A percentile compares a stretch with the other conserved stretches of the same genome.
phyloP scores from a whole-genome alignment of 2,888 invertebrate species.

The Noctua janthina region DNA sequence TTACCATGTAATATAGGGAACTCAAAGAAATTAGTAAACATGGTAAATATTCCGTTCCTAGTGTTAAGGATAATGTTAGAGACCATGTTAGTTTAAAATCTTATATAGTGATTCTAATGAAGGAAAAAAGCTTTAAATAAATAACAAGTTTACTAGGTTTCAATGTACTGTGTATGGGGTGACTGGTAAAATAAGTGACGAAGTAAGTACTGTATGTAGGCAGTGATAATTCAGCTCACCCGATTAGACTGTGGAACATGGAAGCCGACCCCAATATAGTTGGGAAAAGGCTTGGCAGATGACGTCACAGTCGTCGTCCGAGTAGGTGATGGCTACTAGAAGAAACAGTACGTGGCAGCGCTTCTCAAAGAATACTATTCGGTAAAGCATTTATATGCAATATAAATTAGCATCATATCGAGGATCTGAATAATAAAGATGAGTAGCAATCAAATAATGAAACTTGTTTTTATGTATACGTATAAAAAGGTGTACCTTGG shows the following conservation, averaged over 20 bases:
- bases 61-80: too few relatives aligned
- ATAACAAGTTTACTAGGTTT: neutral
- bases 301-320: neutral
- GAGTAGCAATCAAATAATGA: neutral
- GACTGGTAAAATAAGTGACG: neutral
- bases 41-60: too few relatives aligned
- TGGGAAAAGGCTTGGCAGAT: neutral
- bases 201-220: neutral
- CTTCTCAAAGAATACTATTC: neutral
- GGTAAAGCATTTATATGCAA: neutral
- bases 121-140: neutral
- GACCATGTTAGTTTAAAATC: too few relatives aligned
- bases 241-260: neutral
- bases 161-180: neutral
- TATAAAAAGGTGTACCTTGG: too few relatives aligned
- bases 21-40: too few relatives aligned
- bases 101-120: neutral
- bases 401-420: neutral
- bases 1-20: too few relatives aligned
- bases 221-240: neutral
- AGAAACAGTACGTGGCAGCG: neutral
- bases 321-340: neutral
- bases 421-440: neutral
- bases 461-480: neutral
- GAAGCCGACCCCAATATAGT: neutral